Evolutionary conservation across 2,888 invertebrate genomes (phyloP).

Genomic region (Alviniconcha strummeri): DNA sequence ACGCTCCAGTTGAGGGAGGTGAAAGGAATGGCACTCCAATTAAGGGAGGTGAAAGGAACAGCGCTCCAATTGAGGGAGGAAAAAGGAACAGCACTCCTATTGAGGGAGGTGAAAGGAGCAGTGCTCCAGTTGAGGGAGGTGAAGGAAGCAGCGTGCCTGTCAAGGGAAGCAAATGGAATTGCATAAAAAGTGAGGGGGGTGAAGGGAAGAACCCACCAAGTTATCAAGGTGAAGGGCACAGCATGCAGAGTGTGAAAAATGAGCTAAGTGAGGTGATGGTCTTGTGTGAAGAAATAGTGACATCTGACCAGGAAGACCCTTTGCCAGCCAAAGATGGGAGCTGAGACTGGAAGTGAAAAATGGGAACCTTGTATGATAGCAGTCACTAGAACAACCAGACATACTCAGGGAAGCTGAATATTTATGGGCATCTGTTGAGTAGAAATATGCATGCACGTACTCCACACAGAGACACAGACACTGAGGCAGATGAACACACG

Average conservation of each 20-base stretch:
- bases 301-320: neutral
- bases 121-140: neutral
- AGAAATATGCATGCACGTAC: neutral
- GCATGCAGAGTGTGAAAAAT: neutral
- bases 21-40: neutral
- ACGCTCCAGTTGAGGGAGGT: neutral
- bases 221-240: neutral
- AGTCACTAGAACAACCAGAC: neutral
- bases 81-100: neutral
- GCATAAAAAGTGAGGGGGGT: neutral
- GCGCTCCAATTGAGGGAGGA: neutral
- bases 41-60: neutral
- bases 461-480: no score
- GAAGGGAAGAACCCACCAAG: neutral
- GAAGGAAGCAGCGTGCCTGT: neutral
- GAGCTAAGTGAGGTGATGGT: neutral
- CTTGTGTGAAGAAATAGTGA: no score
- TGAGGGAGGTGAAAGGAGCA: neutral
- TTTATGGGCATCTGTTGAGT: neutral
- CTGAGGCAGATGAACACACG: no score
- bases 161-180: neutral
- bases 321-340: neutral
- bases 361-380: neutral
- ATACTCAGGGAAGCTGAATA: neutral
- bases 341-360: neutral